phyloP scores from a whole-genome alignment of 2,797 vertebrate species.

The Hippoglossus hippoglossus region DNA sequence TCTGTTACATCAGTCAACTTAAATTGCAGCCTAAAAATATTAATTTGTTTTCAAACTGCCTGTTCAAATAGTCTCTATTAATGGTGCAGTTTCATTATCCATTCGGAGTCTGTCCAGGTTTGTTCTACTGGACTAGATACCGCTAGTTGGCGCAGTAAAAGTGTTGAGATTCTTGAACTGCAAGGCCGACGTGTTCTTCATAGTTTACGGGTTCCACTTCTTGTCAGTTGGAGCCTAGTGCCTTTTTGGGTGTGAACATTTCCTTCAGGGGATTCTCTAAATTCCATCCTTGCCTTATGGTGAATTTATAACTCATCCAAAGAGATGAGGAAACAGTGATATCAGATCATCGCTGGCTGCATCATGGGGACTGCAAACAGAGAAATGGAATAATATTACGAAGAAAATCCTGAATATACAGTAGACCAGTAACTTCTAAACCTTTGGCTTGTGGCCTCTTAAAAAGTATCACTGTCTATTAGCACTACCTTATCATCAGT shows the following conservation, averaged over 20 bases:
- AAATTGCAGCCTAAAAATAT: no score
- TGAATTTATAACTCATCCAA: conserved; percentile 63
- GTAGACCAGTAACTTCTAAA: no score
- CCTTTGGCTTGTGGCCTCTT: no score
- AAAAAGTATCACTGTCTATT: no score
- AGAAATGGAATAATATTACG: not conserved
- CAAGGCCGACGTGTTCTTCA: not conserved
- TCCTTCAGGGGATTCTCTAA: not conserved
- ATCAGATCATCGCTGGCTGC: conserved; percentile 43
- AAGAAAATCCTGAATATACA: no score
- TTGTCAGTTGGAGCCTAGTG: not conserved
- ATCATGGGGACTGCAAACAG: conserved; percentile 45
- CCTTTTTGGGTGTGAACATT: not conserved
- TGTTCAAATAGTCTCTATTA: no score
- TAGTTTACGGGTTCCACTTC: not conserved
- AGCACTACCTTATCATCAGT: no score
- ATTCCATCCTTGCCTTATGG: conserved; percentile 59
- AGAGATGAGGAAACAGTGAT: conserved; percentile 66
- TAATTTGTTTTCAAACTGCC: no score
- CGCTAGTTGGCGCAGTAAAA: not conserved
- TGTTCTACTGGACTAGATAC: no score
- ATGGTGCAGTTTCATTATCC: no score
- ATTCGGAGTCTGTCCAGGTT: no score
- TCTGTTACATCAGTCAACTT: no score
- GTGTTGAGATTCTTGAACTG: conserved; percentile 11